phyloP scores from a whole-genome alignment of 1,140 invertebrate genomes.

The Zophobas atratus region DNA sequence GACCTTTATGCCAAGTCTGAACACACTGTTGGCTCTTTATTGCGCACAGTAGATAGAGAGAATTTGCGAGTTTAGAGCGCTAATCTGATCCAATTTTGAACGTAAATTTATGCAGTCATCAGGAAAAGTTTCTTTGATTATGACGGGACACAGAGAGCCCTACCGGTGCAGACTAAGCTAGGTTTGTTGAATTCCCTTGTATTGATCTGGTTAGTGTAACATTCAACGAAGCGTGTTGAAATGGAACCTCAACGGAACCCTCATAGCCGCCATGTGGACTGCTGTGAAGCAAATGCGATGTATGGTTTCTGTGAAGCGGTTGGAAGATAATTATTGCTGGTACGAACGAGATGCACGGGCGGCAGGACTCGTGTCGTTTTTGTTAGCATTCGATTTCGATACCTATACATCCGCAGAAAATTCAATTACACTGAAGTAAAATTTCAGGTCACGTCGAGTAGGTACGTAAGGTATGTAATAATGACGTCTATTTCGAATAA shows the following conservation, averaged over 20 bases:
- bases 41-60: background rate
- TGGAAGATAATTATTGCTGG: constrained; percentile 22
- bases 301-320: constrained; percentile 17
- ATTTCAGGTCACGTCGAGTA: constrained; percentile 37
- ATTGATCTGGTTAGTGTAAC: constrained; percentile 42
- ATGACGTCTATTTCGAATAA: constrained; percentile 39
- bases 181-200: constrained; percentile 30
- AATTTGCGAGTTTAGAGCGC: background rate
- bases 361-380: constrained; percentile 6
- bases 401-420: constrained; percentile 4
- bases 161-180: constrained; percentile 31
- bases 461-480: constrained; percentile 34
- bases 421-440: constrained; percentile 27
- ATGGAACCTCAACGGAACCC: constrained; percentile 40
- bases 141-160: constrained; percentile 14
- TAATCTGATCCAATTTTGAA: background rate
- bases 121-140: constrained; percentile 11
- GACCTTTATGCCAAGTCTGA: no score
- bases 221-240: constrained; percentile 37
- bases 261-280: constrained; percentile 36
- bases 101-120: constrained; percentile 5
- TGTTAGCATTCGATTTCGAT: constrained; percentile 16
- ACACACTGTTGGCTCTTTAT: no score
- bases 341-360: constrained; percentile 4
- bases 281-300: constrained; percentile 30